Evolutionary conservation across 1,140 invertebrate species (phyloP).

Genomic region (Heliconius eleuchia): DNA sequence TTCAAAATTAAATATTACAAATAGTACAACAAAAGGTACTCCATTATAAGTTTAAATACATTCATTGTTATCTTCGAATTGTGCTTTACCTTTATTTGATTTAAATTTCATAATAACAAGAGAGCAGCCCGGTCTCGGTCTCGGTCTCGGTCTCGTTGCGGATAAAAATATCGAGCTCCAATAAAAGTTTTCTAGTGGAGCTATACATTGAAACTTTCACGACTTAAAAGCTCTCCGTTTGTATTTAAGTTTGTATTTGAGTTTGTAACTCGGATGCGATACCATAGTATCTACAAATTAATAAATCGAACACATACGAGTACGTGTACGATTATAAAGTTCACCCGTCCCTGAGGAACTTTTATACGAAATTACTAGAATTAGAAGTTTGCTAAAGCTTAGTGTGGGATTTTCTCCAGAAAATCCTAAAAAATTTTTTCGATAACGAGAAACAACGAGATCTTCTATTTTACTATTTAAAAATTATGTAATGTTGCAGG

Average conservation of each 20-base stretch:
- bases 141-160: conserved; percentile 3
- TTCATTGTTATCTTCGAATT: neutral
- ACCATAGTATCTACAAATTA: neutral
- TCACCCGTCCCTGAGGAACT: no score
- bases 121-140: neutral
- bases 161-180: conserved; percentile 16
- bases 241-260: neutral
- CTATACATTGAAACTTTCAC: conserved; percentile 15
- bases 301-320: no score
- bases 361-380: no score
- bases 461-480: no score
- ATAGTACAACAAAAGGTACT: neutral
- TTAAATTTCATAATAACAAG: neutral
- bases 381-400: no score
- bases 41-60: neutral
- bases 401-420: no score
- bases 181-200: conserved; percentile 6
- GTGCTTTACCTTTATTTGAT: neutral
- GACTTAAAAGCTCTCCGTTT: conserved; percentile 24
- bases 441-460: no score
- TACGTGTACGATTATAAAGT: no score
- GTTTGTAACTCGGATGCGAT: neutral
- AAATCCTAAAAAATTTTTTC: no score
- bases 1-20: no score
- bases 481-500: no score